Evolutionary conservation across 1,140 invertebrate species (phyloP), one percentile per base, ranked within the genome.

Genomic region (Hyposmocoma kahamanoa): DNA sequence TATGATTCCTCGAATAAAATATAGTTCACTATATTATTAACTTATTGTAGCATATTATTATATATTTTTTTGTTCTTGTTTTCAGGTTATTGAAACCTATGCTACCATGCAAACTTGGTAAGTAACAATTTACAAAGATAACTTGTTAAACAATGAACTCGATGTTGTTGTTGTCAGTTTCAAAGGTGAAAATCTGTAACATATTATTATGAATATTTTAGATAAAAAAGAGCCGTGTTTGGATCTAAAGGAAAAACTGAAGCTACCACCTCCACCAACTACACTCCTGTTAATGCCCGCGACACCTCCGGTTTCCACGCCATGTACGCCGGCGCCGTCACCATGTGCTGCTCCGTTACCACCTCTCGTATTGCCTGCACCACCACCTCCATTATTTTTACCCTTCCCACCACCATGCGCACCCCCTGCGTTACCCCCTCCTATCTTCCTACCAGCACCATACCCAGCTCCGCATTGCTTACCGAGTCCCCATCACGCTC

Each of bases 31-130:
- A n/a, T n/a, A n/a, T n/a, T n/a, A n/a, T n/a, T n/a, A n/a, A n/a
- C n/a, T n/a, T n/a, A n/a, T n/a, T n/a, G n/a, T n/a, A n/a, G n/a
- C n/a, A n/a, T n/a, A n/a, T n/a, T n/a, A n/a, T n/a, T n/a, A n/a
- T n/a, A n/a, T n/a, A n/a, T n/a, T n/a, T n/a, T n/a, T n/a, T n/a
- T n/a, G n/a, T n/a, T n/a, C n/a, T n/a, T n/a, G n/a, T 21, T 76
- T 74, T 30, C 77, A 84, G 75, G 43, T 64, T 81, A 41, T 36
- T 81, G n/a, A 83, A 81, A 50, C 72, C 70, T 11, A 53, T 79
- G 24, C 55, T 77, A 18, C 32, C 53, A 11, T 38, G 59, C 4
- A 80, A 80, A 47, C 41, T 60, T 32, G 73, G 75, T 79, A 59
- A 63, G 67, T 67, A 53, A n/a, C n/a, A n/a, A n/a, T n/a, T n/a